Base-by-base conservation (phyloP, 2,888 invertebrate species). In the Leptodirus hochenwartii region DNA sequence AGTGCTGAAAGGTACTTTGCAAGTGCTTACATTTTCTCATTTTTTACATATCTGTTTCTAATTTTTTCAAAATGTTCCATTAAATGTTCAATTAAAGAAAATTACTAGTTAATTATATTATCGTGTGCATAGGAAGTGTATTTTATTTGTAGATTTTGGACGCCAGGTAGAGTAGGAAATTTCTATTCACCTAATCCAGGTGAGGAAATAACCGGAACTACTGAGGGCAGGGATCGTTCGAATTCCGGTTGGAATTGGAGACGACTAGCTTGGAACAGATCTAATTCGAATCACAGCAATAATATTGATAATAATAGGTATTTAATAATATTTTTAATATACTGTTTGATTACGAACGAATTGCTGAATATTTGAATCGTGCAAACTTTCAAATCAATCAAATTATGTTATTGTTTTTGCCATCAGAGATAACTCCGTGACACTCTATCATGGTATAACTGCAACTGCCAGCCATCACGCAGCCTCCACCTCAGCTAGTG, bases 111-210 rank as follows among this genome's bases (percentile, higher is more conserved):
- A 25, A 10, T 9, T 9, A n/a, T 20, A 8, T 20, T 6, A 20
- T 8, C 6, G n/a, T 20, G 8, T 9, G 6, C 11, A 24, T 24
- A 11, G 8, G 25, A 9, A n/a, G 8, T 6, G 9, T 6, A 9
- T 9, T 6, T 24, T 24, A 24, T 24, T 29, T 16, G n/a, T 25
- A 59, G 61, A 38, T 67, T 68, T 45, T 67, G 66, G 67, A 52
- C 61, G 39, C 43, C 64, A 51, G 70, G 71, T 44, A 62, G 71
- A 23, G 69, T 78, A 15, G 82, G 81, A 0, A 84, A 82, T 50
- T 66, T 84, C 34, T 84, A 82, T 49, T 79, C 81, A 0, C 82
- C 84, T 0, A 82, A 82, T 56, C 82, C 82, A 0, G 80, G 80
- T 0, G 63, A 62, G 35, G 47, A 44, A 2, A 40, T 47, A 14